Percentiles rank a stretch among this genome's conserved stretches.
Evolutionary conservation across 1,140 invertebrate genomes (phyloP).

Genomic region (Mesaphorura yosii): DNA sequence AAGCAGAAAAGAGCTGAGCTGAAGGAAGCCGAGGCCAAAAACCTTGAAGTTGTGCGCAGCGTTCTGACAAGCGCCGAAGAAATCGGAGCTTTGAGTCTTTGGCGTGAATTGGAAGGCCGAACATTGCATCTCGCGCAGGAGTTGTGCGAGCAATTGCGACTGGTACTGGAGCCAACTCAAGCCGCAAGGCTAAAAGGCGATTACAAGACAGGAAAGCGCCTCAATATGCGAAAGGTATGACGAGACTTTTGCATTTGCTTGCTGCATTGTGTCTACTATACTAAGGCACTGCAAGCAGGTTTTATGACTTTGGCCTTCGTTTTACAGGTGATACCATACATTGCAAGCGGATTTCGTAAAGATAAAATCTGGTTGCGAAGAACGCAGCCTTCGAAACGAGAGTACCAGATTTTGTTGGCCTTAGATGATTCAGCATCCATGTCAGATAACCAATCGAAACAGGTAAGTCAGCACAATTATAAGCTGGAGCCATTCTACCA

Average conservation of each 20-base stretch:
- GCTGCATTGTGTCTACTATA: background rate
- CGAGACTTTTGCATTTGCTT: slow-evolving; percentile 2
- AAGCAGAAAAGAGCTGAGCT: slow-evolving; percentile 6
- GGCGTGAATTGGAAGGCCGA: slow-evolving; percentile 43
- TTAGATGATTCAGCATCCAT: slow-evolving; percentile 94
- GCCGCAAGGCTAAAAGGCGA: slow-evolving; percentile 84
- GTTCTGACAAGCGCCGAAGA: slow-evolving; percentile 33
- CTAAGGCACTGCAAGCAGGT: background rate
- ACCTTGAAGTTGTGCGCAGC: background rate
- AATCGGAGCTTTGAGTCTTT: slow-evolving; percentile 31
- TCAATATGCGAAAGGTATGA: slow-evolving; percentile 87
- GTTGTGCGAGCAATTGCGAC: slow-evolving; percentile 80
- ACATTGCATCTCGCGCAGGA: slow-evolving; percentile 66
- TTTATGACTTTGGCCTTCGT: slow-evolving; percentile 3
- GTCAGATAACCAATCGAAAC: slow-evolving; percentile 77
- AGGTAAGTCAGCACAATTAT: slow-evolving; percentile 38
- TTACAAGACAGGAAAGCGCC: slow-evolving; percentile 87
- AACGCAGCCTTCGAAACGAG: slow-evolving; percentile 86
- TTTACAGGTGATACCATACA: slow-evolving; percentile 78
- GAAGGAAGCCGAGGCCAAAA: slow-evolving; percentile 33
- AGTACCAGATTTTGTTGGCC: slow-evolving; percentile 93
- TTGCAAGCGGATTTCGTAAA: slow-evolving; percentile 96
- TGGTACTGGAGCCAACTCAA: slow-evolving; percentile 90
- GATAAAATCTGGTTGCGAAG: slow-evolving; percentile 97
- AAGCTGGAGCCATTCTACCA: background rate